Conservation (phyloP, 2,113 vertebrate species). For the Malurus cyaneus region DNA sequence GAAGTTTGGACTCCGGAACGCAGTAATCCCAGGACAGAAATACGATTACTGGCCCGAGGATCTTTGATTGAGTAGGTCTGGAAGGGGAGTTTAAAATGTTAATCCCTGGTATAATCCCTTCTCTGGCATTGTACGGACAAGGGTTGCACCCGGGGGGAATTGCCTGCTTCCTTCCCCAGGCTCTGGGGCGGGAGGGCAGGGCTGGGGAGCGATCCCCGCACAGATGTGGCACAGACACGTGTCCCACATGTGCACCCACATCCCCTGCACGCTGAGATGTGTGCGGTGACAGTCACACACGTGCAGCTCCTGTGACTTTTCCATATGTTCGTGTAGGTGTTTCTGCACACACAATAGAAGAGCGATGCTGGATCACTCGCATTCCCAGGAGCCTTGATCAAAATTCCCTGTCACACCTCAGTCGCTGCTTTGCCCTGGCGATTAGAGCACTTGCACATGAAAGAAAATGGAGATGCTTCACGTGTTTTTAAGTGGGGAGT, state of each 20-base stretch:
- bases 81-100: slow-evolving; percentile 85
- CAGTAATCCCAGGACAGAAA: slow-evolving; percentile 79
- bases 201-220: not conserved
- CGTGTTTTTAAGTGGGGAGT: not conserved
- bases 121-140: slow-evolving; percentile 72
- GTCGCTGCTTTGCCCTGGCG: not conserved
- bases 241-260: not conserved
- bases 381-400: not conserved
- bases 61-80: slow-evolving; percentile 85
- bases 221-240: not conserved
- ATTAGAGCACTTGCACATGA: fast-evolving
- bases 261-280: fast-evolving
- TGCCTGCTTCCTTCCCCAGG: slow-evolving; percentile 38
- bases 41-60: slow-evolving; percentile 77
- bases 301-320: not conserved
- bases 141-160: slow-evolving; percentile 55
- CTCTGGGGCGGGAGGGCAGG: not conserved
- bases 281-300: not conserved
- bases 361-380: fast-evolving
- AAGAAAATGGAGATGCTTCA: not conserved
- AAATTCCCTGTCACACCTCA: not conserved
- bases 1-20: slow-evolving; percentile 68
- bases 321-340: fast-evolving
- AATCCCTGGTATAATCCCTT: slow-evolving; percentile 87
- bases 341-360: not conserved